Base-by-base conservation (phyloP, 37 sponge, comb jelly and placozoan genomes). In the Agelas oroides region DNA sequence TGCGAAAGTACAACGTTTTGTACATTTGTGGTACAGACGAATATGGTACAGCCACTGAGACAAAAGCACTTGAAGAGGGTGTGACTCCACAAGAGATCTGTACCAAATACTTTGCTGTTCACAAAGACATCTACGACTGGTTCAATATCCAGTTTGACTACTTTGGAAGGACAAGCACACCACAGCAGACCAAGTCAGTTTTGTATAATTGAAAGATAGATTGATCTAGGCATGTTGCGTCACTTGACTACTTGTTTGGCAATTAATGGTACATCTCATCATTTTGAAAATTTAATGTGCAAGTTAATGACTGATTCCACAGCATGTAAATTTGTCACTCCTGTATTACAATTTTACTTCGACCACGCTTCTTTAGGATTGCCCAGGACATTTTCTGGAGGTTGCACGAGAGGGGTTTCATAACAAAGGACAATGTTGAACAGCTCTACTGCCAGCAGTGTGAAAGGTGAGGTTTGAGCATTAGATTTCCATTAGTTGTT, bases 11-110 rank as follows among this genome's bases (percentile, higher is more conserved):
- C 88, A 93, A 93, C 63, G 83, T 82, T 36, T 79, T 96, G 60
- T 99, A 96, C 77, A 89, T 99, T 18, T 99, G 99, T 86, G 99
- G 99, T 21, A 99, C 97, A 23, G 99, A 99, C 70, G 99, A 99
- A 74, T 99, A 99, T 80, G 99, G 99, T 0, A 99, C 99, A 24
- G 99, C 99, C 8, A 99, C 99, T n/a, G 99, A 99, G 89, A 99
- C 97, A 0, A 98, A 96, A 80, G 99, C 99, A 46, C 61, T 98
- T 19, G 86, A 92, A 82, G 99, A 98, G 79, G 97, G 97, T 13
- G 52, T 96, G 18, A 89, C 99, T 33, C 99, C 99, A 18, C 84
- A 89, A 78, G 12, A 61, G 63, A 61, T 61, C n/a, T 61, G 63
- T 13, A 27, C 63, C n/a, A 61, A 61, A 14, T 61, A 61, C 63